Evolutionary conservation across 2,797 vertebrate genomes (phyloP).

Genomic region (Sebastes itinus): DNA sequence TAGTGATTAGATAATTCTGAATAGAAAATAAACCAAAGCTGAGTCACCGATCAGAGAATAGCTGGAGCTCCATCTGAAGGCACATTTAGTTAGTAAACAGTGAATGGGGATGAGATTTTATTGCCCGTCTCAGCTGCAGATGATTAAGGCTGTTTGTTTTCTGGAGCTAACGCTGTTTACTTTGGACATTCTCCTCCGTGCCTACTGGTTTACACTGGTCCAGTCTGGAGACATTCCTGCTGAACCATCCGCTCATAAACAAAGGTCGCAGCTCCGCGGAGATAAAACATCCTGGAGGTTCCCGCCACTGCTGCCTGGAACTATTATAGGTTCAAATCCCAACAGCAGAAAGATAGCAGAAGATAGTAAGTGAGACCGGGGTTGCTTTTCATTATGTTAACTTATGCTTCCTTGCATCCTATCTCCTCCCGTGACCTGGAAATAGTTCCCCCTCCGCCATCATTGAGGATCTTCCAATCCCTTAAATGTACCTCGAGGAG

Average conservation of each 20-base stretch:
- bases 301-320: not conserved
- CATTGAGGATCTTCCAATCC: too few species aligned
- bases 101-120: constrained; percentile 9
- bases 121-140: not conserved
- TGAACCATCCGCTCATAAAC: constrained; percentile 9
- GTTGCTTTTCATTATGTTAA: too few species aligned
- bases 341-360: too few species aligned
- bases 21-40: constrained; percentile 51
- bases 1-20: constrained; percentile 32
- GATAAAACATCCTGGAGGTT: not conserved
- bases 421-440: too few species aligned
- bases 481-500: too few species aligned
- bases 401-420: too few species aligned
- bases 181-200: constrained; percentile 30
- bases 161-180: constrained; percentile 39
- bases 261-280: not conserved
- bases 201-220: constrained; percentile 26
- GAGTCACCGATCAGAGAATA: constrained; percentile 8
- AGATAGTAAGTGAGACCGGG: not conserved
- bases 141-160: constrained; percentile 48
- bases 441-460: too few species aligned
- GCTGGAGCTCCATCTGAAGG: not conserved
- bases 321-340: not conserved
- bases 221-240: constrained; percentile 14
- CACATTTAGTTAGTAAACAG: constrained; percentile 50